Percentiles rank a stretch among this genome's conserved stretches.
These are phyloP conservation scores for Felis chaus DNA, from an alignment of 2,113 vertebrate genomes.

Conservation along the genomic window DNA sequence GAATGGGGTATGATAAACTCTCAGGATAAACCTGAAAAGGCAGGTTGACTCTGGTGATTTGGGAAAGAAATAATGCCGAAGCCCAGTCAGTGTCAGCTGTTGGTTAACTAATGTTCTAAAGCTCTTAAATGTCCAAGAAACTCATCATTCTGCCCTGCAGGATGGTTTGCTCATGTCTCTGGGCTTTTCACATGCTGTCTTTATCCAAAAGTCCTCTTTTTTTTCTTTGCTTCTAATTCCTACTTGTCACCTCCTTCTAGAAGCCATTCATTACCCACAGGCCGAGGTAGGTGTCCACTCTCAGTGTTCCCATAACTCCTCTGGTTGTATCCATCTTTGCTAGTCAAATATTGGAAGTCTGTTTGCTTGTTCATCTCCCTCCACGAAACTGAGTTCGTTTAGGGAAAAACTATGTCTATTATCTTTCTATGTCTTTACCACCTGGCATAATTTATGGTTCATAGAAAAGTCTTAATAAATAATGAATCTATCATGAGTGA, in stretches of 20 bases:
- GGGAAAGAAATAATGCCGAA: not conserved
- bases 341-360: conserved; percentile 15
- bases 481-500: not conserved
- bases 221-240: conserved; percentile 5
- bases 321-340: not conserved
- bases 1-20: not conserved
- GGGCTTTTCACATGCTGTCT: not conserved
- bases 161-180: not conserved
- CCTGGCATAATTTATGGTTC: not conserved
- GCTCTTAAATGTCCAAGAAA: not conserved
- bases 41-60: not conserved
- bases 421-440: not conserved
- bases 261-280: not conserved
- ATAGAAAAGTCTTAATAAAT: not conserved
- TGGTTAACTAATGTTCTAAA: not conserved
- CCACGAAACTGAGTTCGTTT: not conserved
- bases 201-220: not conserved
- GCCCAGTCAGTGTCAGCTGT: not conserved
- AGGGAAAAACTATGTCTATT: not conserved
- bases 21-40: not conserved
- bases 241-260: not conserved
- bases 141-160: not conserved
- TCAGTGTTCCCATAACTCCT: not conserved
- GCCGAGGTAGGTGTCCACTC: not conserved
- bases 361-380: not conserved